Evolutionary conservation across 1,140 invertebrate species (phyloP), one percentile per base, ranked within the genome.

Genomic region (Drosophila bipectinata): DNA sequence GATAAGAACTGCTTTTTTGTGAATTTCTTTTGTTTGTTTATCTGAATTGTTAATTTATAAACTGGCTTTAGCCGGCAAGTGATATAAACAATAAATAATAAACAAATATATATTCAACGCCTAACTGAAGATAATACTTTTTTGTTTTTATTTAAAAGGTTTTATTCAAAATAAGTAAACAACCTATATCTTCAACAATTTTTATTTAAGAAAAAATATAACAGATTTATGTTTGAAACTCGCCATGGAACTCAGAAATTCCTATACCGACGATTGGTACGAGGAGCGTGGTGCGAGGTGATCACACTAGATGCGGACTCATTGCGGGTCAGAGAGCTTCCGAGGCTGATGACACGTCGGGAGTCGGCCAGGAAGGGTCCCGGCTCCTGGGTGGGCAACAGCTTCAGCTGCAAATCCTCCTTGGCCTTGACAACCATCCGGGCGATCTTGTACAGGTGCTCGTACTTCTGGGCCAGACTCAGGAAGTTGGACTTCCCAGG

Each of bases 11-110:
- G 0, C 21, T 52, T 28, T 30, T 30, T 64, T 66, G 9, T 18
- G 48, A 14, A 24, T 18, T 3, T 10, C 5, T 4, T 4, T 12
- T 6, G 3, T 14, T 67, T 30, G 51, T 56, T 69, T 68, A 69
- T 69, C 66, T 67, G 66, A 39, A 37, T 56, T 68, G 47, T 39
- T 56, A 56, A 56, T 10, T 47, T 56, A 12, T 32, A 48, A 68
- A 66, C 60, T 52, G 28, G 39, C 32, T 68, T 28, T 10, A 7
- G 39, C 12, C 14, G 10, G 10, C 60, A 39, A 66, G 32, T n/a
- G 30, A 32, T 28, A 44, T 3, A 44, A 47, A 47, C 6, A 18
- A 12, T 10, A n/a, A 48, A 57, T n/a, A 26, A 26, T 18, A 57
- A 57, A 12, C 44, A 57, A 14, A 57, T 24, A 6, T 45, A n/a